These are phyloP conservation scores for Acropora yongei DNA, from an alignment of 64 coral and sea anemone genomes.

Conservation along the genomic window DNA sequence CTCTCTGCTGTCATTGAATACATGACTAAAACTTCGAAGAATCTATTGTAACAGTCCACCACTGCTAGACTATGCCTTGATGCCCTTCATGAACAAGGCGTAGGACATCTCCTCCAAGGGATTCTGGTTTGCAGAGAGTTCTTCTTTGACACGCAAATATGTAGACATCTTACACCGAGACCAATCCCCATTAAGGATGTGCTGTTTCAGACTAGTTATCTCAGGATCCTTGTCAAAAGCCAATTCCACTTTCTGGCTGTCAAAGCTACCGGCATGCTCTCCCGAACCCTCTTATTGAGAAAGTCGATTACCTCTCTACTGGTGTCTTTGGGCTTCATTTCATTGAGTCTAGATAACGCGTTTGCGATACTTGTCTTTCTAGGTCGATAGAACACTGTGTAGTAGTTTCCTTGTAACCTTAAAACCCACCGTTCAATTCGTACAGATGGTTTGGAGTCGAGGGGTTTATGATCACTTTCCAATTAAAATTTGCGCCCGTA, in stretches of 20 bases:
- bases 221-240: not conserved
- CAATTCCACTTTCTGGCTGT: not conserved
- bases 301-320: not conserved
- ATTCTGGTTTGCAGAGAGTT: not conserved
- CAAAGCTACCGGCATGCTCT: not conserved
- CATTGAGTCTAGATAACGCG: not conserved
- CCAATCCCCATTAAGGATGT: not conserved
- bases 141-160: not conserved
- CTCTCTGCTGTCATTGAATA: too few species aligned
- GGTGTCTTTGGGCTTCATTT: not conserved
- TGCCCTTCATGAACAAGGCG: too few species aligned
- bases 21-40: too few species aligned
- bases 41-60: too few species aligned
- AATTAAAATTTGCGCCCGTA: not conserved
- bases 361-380: constrained; percentile 44
- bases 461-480: constrained; percentile 24
- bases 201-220: not conserved
- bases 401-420: not conserved
- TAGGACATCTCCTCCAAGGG: too few species aligned
- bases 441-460: not conserved
- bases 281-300: not conserved
- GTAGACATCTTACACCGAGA: not conserved
- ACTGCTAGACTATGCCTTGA: not conserved
- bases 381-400: constrained; percentile 3
- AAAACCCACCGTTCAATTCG: not conserved